Evolutionary conservation across 2,888 invertebrate species (phyloP), one percentile per base, ranked within the genome.

Genomic region (Graphium colonna): DNA sequence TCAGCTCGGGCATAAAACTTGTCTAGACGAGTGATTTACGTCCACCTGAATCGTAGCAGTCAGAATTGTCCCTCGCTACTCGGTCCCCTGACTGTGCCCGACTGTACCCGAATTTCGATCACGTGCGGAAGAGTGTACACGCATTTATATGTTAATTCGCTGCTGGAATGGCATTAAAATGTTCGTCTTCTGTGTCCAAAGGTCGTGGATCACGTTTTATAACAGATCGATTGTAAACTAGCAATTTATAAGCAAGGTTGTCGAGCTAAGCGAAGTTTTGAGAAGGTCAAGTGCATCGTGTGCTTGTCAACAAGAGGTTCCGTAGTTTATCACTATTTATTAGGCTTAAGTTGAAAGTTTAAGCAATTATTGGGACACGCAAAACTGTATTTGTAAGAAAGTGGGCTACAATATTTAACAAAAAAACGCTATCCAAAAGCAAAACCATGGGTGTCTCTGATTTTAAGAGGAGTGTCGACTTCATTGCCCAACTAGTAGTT

Each of bases 1-100:
- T 78, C 77, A 77, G 77, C 73, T 61, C 49, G 47, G 73, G 75
- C 62, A 77, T 85, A 83, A 84, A 84, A 73, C 67, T 73, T 68
- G 85, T 85, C 85, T 85, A 84, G 85, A 84, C 85, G 58, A 68
- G 73, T 82, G 81, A 85, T 84, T 83, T 85, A 85, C 73, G 78
- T 68, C 63, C 78, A 85, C 85, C 84, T 85, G 83, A 55, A 64
- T 56, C 62, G 52, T 56, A 61, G 59, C 58, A 56, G 60, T 65
- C 17, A 65, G 64, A 69, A 65, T 64, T 63, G 58, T 63, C 31
- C 52, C 52, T 52, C 52, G 52, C 49, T 51, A 47, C 53, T 54
- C 56, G 57, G 45, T 57, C 52, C 57, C 58, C 59, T 58, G 48
- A 39, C 12, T n/a, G n/a, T n/a, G n/a, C 43, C 49, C 47, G 48